phyloP scores from a whole-genome alignment of 2,113 vertebrate species.

The Coreoperca whiteheadi region DNA sequence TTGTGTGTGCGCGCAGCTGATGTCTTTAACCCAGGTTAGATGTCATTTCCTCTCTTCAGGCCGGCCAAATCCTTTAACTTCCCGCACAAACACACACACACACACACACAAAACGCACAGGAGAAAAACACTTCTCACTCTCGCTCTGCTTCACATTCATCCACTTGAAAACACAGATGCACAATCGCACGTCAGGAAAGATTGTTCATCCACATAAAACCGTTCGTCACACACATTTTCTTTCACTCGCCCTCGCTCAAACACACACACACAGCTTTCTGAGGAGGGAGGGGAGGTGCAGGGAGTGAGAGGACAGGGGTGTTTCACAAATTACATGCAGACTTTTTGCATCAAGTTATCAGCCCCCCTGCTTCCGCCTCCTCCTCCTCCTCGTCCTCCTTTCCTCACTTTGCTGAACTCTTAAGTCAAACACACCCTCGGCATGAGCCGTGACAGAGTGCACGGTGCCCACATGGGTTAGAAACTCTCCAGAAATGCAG shows the following conservation, averaged over 20 bases:
- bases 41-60: constrained; percentile 83
- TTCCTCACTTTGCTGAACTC: constrained; percentile 48
- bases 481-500: constrained; percentile 11
- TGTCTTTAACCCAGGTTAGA: constrained; percentile 65
- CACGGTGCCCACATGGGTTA: constrained; percentile 23
- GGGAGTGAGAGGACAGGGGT: constrained; percentile 46
- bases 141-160: background rate
- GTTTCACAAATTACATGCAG: constrained; percentile 76
- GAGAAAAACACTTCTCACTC: constrained; percentile 17
- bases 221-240: constrained; percentile 1
- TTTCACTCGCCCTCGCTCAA: background rate
- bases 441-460: constrained; percentile 17
- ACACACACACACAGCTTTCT: background rate
- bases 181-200: background rate
- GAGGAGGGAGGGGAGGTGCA: constrained; percentile 16
- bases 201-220: constrained; percentile 30
- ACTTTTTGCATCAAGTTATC: constrained; percentile 75
- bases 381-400: constrained; percentile 32
- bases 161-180: constrained; percentile 16
- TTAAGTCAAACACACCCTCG: constrained; percentile 41
- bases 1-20: background rate
- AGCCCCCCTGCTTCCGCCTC: constrained; percentile 36
- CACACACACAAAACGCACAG: background rate
- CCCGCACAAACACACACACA: constrained; percentile 15
- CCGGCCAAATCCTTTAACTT: constrained; percentile 72